Percentiles rank a stretch among this genome's conserved stretches.
Conservation (phyloP, 2,797 vertebrate genomes). For the Ceryle rudis region DNA sequence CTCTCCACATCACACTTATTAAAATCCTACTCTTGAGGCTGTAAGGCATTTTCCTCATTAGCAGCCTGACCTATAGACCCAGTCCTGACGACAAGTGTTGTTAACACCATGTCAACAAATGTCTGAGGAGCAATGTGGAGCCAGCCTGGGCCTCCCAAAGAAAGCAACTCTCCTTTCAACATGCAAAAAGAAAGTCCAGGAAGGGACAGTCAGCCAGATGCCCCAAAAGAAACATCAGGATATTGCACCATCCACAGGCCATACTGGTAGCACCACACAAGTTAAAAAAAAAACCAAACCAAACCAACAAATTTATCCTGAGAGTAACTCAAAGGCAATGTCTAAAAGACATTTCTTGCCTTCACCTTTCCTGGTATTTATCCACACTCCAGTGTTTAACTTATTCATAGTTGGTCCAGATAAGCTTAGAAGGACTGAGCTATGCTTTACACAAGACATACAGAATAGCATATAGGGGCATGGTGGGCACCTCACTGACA, state of each 20-base stretch:
- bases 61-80: conserved; percentile 18
- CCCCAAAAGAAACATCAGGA: background rate
- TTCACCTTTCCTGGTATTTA: background rate
- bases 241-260: background rate
- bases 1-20: conserved; percentile 51
- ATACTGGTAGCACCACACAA: background rate
- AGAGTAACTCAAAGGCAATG: background rate
- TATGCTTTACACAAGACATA: background rate
- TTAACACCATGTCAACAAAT: conserved; percentile 48
- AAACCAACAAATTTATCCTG: background rate
- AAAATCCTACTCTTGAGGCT: conserved; percentile 46
- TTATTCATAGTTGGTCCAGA: background rate
- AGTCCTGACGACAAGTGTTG: conserved; percentile 13
- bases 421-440: background rate
- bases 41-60: conserved; percentile 14
- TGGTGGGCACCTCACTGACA: background rate
- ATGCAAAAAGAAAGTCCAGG: background rate
- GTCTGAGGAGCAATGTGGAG: background rate
- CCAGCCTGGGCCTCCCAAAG: background rate
- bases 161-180: background rate
- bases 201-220: background rate
- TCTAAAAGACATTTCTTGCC: background rate
- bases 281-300: background rate
- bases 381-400: background rate
- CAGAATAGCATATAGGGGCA: accelerated